Percentiles rank a stretch among this genome's conserved stretches.
Conservation (phyloP, 2,113 vertebrate species). For the Phyllostomus discolor region DNA sequence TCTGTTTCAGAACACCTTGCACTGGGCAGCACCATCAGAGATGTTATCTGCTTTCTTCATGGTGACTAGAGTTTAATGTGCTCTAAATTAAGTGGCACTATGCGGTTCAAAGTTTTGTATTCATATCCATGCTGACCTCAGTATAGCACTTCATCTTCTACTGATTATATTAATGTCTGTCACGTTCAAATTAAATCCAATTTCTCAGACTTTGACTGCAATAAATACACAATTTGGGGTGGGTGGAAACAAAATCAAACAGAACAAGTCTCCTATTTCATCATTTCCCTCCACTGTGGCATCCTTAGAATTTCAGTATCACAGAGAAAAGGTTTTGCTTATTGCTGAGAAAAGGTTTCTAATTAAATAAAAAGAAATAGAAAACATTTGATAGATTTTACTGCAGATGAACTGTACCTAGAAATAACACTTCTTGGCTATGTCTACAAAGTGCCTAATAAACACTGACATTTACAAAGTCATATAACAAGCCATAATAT, state of each 20-base stretch:
- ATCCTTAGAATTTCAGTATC: neutral
- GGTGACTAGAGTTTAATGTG: neutral
- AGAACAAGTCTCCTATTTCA: neutral
- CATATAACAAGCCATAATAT: neutral
- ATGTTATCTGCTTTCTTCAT: neutral
- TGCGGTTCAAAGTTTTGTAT: neutral
- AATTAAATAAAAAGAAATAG: constrained; percentile 1
- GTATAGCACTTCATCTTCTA: neutral
- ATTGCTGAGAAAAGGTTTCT: constrained; percentile 9
- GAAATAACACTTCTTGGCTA: neutral
- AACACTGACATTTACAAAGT: neutral
- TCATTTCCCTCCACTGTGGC: neutral
- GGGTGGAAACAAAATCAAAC: neutral
- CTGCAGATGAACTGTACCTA: neutral
- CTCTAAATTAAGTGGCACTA: neutral
- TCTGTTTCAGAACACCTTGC: neutral
- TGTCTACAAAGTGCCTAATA: neutral
- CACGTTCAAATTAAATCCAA: neutral
- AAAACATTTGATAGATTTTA: neutral
- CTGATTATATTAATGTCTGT: neutral
- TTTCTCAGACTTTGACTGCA: neutral
- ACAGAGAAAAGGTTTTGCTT: constrained; percentile 2
- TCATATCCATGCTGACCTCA: neutral
- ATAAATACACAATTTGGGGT: neutral
- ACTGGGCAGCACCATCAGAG: neutral